Base-by-base conservation (phyloP, 2,888 invertebrate genomes). In the Torymus aiolomorphi region DNA sequence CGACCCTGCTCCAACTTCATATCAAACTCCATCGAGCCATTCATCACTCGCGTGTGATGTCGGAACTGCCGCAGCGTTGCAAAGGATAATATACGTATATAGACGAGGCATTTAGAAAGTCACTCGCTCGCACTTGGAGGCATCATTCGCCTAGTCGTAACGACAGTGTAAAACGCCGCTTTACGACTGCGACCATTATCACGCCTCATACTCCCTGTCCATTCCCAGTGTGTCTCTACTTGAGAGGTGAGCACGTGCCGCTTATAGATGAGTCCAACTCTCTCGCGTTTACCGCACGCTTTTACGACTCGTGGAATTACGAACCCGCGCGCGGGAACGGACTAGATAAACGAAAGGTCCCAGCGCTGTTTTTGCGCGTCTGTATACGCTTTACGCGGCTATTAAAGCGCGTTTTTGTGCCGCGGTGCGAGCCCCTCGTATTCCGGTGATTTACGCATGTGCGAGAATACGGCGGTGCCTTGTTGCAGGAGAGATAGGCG, bases 111-210 rank as follows among this genome's bases (percentile, higher is more conserved):
- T 72, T 82, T 80, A 78, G 82, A 82, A 80, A 80, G 80, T 80
- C 80, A 83, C 69, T 42, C 5, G 5, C 69, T 69, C 56, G 51
- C 65, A 4, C 63, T 31, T 24, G 66, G 13, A 24, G 70, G 71
- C 65, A 42, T 42, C 77, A 51, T 54, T 52, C 61, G 59, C 63
- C 73, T 61, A 59, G 69, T 85, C 82, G 83, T 85, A 84, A 85
- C 84, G 82, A 83, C 83, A 82, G 83, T 80, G 84, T 84, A 83
- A 86, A 85, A 82, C 70, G 78, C 65, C 66, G 74, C 65, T 85
- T 85, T 85, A 83, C 81, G 83, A 84, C 73, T 69, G 67, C 62
- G 67, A 69, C 80, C 67, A 84, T 85, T 83, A 83, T 84, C 83
- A 82, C 83, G 73, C 78, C 76, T 16, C 52, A 56, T 12, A n/a